These are phyloP conservation scores for Tragelaphus strepsiceros DNA, from an alignment of 2,113 vertebrate genomes.

Conservation along the genomic window DNA sequence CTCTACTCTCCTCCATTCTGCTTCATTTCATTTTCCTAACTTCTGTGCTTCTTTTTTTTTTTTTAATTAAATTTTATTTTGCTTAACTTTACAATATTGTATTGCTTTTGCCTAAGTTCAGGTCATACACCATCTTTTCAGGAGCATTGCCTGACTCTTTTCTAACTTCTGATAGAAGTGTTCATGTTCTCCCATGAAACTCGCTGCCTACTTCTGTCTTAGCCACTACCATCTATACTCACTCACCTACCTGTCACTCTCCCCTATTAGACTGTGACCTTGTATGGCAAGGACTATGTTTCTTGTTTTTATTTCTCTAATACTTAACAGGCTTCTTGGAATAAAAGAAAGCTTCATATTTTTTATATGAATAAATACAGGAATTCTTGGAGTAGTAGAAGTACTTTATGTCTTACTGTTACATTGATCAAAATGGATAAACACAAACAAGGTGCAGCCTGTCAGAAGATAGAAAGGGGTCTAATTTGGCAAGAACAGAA, in stretches of 20 bases:
- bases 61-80: too few species aligned
- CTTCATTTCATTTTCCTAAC: neutral
- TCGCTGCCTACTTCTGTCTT: neutral
- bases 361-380: neutral
- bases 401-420: neutral
- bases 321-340: neutral
- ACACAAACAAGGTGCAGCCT: neutral
- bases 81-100: too few species aligned
- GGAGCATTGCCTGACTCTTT: neutral
- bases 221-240: neutral
- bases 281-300: neutral
- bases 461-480: neutral
- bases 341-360: neutral
- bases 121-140: neutral
- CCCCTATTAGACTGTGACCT: neutral
- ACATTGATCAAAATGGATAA: neutral
- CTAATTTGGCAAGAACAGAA: neutral
- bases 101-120: too few species aligned
- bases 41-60: neutral
- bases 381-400: neutral
- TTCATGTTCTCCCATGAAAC: neutral
- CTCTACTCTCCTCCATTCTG: neutral
- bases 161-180: neutral
- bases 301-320: neutral
- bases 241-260: neutral